Evolutionary conservation across 2,797 vertebrate species (phyloP).

Genomic region (Pseudochaenichthys georgianus): DNA sequence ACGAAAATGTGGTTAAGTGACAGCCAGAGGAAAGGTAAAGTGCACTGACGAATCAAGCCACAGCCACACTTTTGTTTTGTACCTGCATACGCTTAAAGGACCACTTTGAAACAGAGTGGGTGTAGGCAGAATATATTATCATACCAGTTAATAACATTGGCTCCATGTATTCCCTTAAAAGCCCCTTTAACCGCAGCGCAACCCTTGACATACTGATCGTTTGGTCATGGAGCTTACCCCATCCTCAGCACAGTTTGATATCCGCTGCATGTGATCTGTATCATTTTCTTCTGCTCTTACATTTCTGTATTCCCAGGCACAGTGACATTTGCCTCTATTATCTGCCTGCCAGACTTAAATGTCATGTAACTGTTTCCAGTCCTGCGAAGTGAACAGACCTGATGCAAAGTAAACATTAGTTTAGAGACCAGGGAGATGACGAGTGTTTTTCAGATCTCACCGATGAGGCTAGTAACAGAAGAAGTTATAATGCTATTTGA

Average conservation of each 20-base stretch:
- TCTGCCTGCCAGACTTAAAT: slow-evolving; percentile 23
- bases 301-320: not conserved
- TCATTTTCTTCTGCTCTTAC: slow-evolving; percentile 14
- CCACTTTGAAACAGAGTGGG: not conserved
- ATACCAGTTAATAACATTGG: not conserved
- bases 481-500: not conserved
- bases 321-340: slow-evolving; percentile 24
- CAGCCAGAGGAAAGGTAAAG: not conserved
- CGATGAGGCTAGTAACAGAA: slow-evolving; percentile 10
- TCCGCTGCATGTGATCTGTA: not conserved
- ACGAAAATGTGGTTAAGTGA: not conserved
- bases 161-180: slow-evolving; percentile 5
- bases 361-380: slow-evolving; percentile 14
- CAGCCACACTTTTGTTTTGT: not conserved
- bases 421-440: slow-evolving; percentile 27
- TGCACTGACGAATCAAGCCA: not conserved
- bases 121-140: slow-evolving; percentile 3
- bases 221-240: slow-evolving; percentile 3
- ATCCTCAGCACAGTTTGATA: not conserved
- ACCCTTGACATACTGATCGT: not conserved
- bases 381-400: slow-evolving; percentile 23
- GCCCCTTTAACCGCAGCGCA: slow-evolving; percentile 1
- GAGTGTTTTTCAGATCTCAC: slow-evolving; percentile 27
- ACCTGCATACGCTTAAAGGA: slow-evolving; percentile 7
- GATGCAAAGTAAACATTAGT: slow-evolving; percentile 48